These are phyloP conservation scores for Lumbricus terrestris DNA, from an alignment of 2,888 invertebrate genomes.

Conservation along the genomic window DNA sequence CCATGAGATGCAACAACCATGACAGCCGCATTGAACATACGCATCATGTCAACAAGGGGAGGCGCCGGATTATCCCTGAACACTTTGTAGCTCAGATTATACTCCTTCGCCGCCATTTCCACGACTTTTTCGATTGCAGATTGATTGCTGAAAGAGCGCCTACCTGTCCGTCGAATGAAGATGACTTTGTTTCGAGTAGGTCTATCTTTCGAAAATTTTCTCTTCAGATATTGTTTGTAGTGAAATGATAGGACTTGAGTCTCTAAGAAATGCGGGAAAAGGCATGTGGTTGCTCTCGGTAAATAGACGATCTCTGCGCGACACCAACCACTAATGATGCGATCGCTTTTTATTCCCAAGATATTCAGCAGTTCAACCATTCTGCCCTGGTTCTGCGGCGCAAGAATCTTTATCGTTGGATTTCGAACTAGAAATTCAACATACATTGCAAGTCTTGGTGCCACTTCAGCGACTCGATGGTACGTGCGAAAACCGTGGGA, in stretches of 20 bases:
- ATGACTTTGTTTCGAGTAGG: slow-evolving; percentile 25
- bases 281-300: slow-evolving; percentile 36
- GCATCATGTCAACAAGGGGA: slow-evolving; percentile 31
- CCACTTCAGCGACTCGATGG: slow-evolving; percentile 35
- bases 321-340: slow-evolving; percentile 32
- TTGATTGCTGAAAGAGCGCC: slow-evolving; percentile 12
- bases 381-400: slow-evolving; percentile 23
- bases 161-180: slow-evolving; percentile 24
- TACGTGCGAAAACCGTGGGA: slow-evolving; percentile 36
- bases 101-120: slow-evolving; percentile 12
- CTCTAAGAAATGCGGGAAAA: slow-evolving; percentile 31
- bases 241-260: slow-evolving; percentile 29
- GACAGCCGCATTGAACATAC: slow-evolving; percentile 33
- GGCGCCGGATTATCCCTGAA: slow-evolving; percentile 35
- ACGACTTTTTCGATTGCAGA: slow-evolving; percentile 16
- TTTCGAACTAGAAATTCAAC: slow-evolving; percentile 33
- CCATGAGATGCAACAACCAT: slow-evolving; percentile 39
- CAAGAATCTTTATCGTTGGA: slow-evolving; percentile 33
- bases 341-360: slow-evolving; percentile 30
- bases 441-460: slow-evolving; percentile 38
- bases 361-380: slow-evolving; percentile 28
- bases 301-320: slow-evolving; percentile 36
- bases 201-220: background rate
- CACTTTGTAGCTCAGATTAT: slow-evolving; percentile 25
- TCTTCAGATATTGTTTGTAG: background rate